A percentile compares a stretch with the other conserved stretches of the same genome.
Conservation (phyloP, 1,140 invertebrate genomes). For the Drosophila subobscura region DNA sequence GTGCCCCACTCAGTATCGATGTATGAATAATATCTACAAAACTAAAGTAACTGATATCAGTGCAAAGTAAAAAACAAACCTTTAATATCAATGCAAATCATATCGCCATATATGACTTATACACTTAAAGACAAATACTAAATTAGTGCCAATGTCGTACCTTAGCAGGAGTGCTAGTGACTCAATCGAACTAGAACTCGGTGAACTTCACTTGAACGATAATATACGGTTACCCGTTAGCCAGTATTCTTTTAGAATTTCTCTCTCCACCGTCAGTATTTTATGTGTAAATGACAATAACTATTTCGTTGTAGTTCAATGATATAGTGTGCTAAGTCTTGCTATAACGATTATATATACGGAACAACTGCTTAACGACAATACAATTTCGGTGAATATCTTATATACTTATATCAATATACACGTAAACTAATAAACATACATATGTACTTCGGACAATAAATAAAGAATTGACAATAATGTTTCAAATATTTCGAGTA, state of each 20-base stretch:
- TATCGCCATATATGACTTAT: slow-evolving; percentile 53
- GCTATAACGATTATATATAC: slow-evolving; percentile 21
- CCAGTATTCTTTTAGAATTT: slow-evolving; percentile 12
- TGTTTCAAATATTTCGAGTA: slow-evolving; percentile 15
- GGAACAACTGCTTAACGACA: slow-evolving; percentile 72
- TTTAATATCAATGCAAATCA: slow-evolving; percentile 65
- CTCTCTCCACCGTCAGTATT: slow-evolving; percentile 9
- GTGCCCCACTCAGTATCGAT: slow-evolving; percentile 36
- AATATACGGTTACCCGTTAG: not conserved
- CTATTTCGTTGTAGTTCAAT: slow-evolving; percentile 10
- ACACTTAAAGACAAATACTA: slow-evolving; percentile 14
- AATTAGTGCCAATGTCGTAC: slow-evolving; percentile 72
- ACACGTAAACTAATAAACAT: slow-evolving; percentile 36
- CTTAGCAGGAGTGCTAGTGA: slow-evolving; percentile 28
- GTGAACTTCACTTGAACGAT: slow-evolving; percentile 3
- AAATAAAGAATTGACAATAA: slow-evolving; percentile 66
- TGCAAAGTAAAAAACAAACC: slow-evolving; percentile 57
- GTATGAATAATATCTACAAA: slow-evolving; percentile 46
- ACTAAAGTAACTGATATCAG: slow-evolving; percentile 72
- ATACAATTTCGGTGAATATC: slow-evolving; percentile 59
- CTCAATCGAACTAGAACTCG: not conserved
- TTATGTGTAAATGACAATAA: slow-evolving; percentile 51
- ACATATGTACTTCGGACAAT: slow-evolving; percentile 52
- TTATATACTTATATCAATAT: slow-evolving; percentile 31
- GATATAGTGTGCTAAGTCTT: slow-evolving; percentile 9